Percentiles rank a stretch among this genome's conserved stretches.
These are phyloP conservation scores for Hydraecia micacea DNA, from an alignment of 2,888 invertebrate genomes.

Conservation along the genomic window DNA sequence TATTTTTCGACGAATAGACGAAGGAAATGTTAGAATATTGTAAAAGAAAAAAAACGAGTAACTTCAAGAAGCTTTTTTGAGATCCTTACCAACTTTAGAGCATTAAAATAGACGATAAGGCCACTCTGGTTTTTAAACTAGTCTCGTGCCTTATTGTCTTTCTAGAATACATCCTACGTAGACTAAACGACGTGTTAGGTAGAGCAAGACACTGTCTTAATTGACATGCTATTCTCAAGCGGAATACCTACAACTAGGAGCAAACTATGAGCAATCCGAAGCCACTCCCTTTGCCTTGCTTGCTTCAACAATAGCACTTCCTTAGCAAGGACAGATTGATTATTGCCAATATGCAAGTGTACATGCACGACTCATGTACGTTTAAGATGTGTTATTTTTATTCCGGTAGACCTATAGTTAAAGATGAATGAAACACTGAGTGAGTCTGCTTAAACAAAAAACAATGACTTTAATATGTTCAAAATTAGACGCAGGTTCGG, in stretches of 20 bases:
- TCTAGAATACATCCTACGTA: neutral
- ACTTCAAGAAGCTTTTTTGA: neutral
- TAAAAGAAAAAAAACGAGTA: neutral
- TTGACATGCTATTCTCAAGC: constrained; percentile 2
- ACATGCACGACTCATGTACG: neutral
- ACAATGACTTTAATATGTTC: neutral
- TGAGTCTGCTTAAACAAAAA: neutral
- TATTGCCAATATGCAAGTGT: neutral
- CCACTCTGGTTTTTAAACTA: neutral
- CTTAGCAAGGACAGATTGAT: constrained; percentile 14
- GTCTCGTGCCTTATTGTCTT: neutral
- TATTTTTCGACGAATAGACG: constrained; percentile 12
- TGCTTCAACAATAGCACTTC: constrained; percentile 27
- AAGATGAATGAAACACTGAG: neutral
- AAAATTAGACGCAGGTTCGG: no score
- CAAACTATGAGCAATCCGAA: neutral
- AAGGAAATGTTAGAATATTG: neutral
- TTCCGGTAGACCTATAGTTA: no score
- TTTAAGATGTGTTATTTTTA: no score
- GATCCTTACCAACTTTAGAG: neutral
- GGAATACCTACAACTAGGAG: neutral
- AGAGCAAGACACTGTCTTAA: neutral
- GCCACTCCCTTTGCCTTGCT: constrained; percentile 33
- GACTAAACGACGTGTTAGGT: neutral
- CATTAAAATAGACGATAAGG: no score